These are phyloP conservation scores for Epinephelus malabaricus DNA, from an alignment of 2,797 vertebrate genomes.

Conservation along the genomic window DNA sequence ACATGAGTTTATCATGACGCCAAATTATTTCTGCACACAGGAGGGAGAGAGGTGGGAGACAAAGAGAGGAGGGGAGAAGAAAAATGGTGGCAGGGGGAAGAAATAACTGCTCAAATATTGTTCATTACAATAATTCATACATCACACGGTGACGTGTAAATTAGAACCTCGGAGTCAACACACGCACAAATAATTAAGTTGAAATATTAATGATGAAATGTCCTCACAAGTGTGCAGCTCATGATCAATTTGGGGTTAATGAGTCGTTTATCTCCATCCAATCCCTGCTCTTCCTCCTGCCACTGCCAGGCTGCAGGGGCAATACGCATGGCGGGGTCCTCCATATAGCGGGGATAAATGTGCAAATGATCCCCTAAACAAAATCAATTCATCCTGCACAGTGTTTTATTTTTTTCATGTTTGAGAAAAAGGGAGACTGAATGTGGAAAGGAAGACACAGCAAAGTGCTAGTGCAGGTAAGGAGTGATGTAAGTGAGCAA, in stretches of 20 bases:
- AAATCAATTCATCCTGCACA: constrained; percentile 74
- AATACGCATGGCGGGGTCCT: constrained; percentile 51
- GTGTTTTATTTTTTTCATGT: constrained; percentile 38
- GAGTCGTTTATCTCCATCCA: constrained; percentile 84
- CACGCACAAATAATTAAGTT: constrained; percentile 84
- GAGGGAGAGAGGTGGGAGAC: constrained; percentile 39
- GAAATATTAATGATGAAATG: constrained; percentile 86
- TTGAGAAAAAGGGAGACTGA: constrained; percentile 41
- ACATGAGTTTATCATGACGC: constrained; percentile 54
- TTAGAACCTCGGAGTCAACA: constrained; percentile 83
- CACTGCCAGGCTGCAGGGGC: constrained; percentile 42
- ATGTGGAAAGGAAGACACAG: constrained; percentile 32
- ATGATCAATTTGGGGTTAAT: constrained; percentile 86
- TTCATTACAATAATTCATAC: constrained; percentile 86
- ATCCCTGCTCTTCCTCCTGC: constrained; percentile 68
- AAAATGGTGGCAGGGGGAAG: constrained; percentile 55
- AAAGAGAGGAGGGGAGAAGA: constrained; percentile 44
- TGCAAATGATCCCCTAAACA: constrained; percentile 80
- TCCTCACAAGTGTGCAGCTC: constrained; percentile 77
- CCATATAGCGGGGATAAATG: constrained; percentile 65
- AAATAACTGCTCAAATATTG: constrained; percentile 77
- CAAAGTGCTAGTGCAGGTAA: background rate
- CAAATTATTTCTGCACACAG: constrained; percentile 59
- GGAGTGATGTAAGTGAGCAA: constrained; percentile 16
- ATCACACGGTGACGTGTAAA: constrained; percentile 81